phyloP scores from a whole-genome alignment of 1,140 invertebrate species.

The Propsilocerus akamusi region DNA sequence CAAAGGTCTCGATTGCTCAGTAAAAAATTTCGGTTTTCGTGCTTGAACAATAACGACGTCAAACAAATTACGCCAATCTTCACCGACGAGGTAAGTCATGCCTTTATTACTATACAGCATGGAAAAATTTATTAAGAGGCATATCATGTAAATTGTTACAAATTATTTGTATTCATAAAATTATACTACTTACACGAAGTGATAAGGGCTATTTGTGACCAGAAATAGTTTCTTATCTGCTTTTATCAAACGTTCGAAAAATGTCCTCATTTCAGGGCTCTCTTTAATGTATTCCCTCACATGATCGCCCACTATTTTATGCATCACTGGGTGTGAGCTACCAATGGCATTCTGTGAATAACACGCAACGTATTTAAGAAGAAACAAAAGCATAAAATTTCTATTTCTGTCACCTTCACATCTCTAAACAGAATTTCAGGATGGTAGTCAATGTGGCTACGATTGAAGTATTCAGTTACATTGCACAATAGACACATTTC shows the following conservation, averaged over 20 bases:
- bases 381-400: conserved; percentile 2
- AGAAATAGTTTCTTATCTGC: conserved; percentile 81
- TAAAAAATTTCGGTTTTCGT: conserved; percentile 91
- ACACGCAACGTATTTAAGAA: conserved; percentile 7
- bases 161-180: neutral
- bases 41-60: conserved; percentile 90
- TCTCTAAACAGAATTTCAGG: conserved; percentile 92
- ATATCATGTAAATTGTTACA: neutral
- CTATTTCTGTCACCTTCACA: conserved; percentile 65
- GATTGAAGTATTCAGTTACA: conserved; percentile 82
- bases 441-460: conserved; percentile 80
- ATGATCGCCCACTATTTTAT: conserved; percentile 62
- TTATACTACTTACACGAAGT: conserved; percentile 73
- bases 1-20: conserved; percentile 75
- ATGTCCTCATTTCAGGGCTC: conserved; percentile 51
- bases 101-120: conserved; percentile 60
- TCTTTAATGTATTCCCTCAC: conserved; percentile 63
- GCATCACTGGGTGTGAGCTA: conserved; percentile 80
- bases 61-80: conserved; percentile 80
- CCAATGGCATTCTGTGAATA: conserved; percentile 64
- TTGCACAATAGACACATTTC: conserved; percentile 89
- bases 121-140: neutral
- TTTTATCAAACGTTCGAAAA: conserved; percentile 54
- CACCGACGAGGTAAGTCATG: conserved; percentile 75
- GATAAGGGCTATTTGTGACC: conserved; percentile 91